Conservation (phyloP, 64 coral and sea anemone genomes). For the Montipora sp. region DNA sequence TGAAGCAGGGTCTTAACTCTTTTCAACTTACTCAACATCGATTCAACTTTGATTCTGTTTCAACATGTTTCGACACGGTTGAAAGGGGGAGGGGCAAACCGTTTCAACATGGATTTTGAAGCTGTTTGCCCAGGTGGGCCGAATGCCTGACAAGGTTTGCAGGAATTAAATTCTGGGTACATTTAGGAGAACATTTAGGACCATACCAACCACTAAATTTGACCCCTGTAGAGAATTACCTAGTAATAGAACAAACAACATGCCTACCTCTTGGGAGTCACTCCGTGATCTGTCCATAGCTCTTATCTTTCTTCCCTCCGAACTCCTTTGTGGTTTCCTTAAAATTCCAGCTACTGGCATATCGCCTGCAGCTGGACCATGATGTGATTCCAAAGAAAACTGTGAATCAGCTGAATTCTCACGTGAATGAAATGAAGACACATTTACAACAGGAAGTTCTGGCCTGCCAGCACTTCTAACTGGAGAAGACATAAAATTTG, state of each 20-base stretch:
- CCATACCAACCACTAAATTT: too few relatives aligned
- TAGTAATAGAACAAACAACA: not conserved
- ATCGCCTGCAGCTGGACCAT: constrained; percentile 37
- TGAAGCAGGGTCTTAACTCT: too few relatives aligned
- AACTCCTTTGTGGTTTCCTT: constrained; percentile 18
- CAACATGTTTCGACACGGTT: too few relatives aligned
- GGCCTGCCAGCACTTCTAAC: constrained; percentile 41
- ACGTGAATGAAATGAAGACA: constrained; percentile 81
- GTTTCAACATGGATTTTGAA: too few relatives aligned
- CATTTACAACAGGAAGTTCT: constrained; percentile 47
- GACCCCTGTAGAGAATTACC: too few relatives aligned
- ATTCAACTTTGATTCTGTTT: too few relatives aligned
- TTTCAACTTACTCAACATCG: too few relatives aligned
- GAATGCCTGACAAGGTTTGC: too few relatives aligned
- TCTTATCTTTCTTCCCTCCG: not conserved
- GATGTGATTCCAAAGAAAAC: constrained; percentile 69
- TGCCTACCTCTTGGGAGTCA: constrained; percentile 36
- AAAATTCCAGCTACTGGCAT: not conserved
- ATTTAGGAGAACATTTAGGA: too few relatives aligned
- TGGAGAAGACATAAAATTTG: not conserved
- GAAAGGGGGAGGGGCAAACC: too few relatives aligned
- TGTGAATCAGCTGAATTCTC: constrained; percentile 78
- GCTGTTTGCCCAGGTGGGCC: too few relatives aligned
- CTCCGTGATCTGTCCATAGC: constrained; percentile 1
- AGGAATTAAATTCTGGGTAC: too few relatives aligned